Conservation (phyloP, 2,797 vertebrate genomes). For the Furcifer pardalis region DNA sequence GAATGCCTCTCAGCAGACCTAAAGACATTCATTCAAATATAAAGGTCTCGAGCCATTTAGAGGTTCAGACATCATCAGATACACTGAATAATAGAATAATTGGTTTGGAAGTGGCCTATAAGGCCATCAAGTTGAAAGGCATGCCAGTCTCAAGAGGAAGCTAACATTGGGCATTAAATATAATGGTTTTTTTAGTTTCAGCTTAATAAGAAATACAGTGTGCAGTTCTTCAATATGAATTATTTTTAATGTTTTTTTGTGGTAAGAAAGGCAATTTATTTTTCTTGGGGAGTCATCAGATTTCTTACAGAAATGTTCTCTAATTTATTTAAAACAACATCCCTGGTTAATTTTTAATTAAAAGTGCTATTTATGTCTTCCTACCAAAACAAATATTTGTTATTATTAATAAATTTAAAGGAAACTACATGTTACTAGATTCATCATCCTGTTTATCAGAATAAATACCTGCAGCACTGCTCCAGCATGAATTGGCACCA, state of each 20-base stretch:
- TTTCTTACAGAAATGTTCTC: slow-evolving; percentile 22
- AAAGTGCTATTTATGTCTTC: slow-evolving; percentile 57
- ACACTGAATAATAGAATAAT: no score
- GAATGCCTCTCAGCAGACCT: not conserved
- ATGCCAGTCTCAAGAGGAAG: slow-evolving; percentile 19
- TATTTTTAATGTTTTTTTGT: slow-evolving; percentile 43
- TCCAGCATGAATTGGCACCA: slow-evolving; percentile 44
- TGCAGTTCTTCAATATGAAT: slow-evolving; percentile 42
- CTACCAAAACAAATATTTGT: slow-evolving; percentile 65
- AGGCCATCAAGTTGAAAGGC: no score
- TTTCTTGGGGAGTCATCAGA: slow-evolving; percentile 39
- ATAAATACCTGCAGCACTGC: not conserved
- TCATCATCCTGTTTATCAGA: slow-evolving; percentile 32
- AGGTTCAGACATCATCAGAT: not conserved
- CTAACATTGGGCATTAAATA: not conserved
- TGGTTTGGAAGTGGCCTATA: no score
- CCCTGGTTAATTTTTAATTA: slow-evolving; percentile 60
- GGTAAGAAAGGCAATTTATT: slow-evolving; percentile 46
- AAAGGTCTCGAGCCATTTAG: not conserved
- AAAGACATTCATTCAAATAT: not conserved
- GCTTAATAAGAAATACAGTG: slow-evolving; percentile 42
- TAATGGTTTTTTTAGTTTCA: slow-evolving; percentile 4
- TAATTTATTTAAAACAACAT: slow-evolving; percentile 59
- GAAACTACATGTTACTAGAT: slow-evolving; percentile 34
- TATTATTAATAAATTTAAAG: slow-evolving; percentile 58